phyloP scores from a whole-genome alignment of 1,140 invertebrate genomes.

The Homarus americanus region DNA sequence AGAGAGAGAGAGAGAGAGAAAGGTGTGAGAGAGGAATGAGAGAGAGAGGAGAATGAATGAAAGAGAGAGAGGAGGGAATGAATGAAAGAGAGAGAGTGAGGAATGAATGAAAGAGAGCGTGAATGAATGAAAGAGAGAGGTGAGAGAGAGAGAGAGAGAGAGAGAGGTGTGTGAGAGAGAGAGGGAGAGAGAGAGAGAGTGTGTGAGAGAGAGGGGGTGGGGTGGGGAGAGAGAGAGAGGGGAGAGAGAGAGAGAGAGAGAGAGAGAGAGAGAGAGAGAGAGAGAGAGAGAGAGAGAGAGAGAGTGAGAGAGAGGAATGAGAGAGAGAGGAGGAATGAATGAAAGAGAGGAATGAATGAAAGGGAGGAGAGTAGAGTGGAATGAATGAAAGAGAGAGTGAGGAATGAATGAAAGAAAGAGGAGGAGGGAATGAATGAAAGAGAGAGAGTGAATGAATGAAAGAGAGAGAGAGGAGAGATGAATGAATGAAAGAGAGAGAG shows the following conservation, averaged over 20 bases:
- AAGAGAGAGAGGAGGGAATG: not conserved
- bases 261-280: too few species aligned
- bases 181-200: not conserved
- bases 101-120: not conserved
- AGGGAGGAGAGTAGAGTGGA: too few species aligned
- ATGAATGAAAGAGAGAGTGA: too few species aligned
- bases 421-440: too few species aligned
- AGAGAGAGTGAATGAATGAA: too few species aligned
- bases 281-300: too few species aligned
- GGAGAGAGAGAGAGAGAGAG: not conserved
- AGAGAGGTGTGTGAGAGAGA: not conserved
- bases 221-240: not conserved
- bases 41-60: not conserved
- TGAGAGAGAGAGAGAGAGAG: not conserved
- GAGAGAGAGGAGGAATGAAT: too few species aligned
- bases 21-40: too few species aligned
- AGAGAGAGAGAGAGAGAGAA: not conserved
- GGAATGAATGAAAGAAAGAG: too few species aligned
- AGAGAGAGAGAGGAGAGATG: too few species aligned
- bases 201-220: not conserved
- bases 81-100: not conserved
- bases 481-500: too few species aligned
- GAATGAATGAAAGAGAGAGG: not conserved
- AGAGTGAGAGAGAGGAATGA: not conserved
- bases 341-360: too few species aligned